Conservation (phyloP, 2,797 vertebrate species). For the Microchirus variegatus region DNA sequence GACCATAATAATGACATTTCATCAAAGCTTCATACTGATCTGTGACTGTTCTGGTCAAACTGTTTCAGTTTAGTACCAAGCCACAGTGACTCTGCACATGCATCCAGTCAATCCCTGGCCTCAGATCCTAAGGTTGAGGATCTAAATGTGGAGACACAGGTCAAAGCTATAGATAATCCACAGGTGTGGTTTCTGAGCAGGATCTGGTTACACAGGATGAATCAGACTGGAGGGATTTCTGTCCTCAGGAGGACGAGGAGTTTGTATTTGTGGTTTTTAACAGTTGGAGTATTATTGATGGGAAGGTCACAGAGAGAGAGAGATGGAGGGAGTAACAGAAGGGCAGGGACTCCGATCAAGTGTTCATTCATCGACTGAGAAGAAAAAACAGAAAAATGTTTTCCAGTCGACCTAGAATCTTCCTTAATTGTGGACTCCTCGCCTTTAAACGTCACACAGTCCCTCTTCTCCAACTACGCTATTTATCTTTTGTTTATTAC, state of each 20-base stretch:
- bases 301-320: conserved; percentile 7
- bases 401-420: conserved; percentile 68
- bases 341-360: conserved; percentile 44
- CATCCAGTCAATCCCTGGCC: background rate
- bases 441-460: conserved; percentile 56
- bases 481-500: conserved; percentile 72
- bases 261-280: conserved; percentile 12
- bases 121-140: background rate
- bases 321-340: conserved; percentile 3
- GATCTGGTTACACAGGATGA: conserved; percentile 27
- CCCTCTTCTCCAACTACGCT: conserved; percentile 44
- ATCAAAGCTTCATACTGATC: too few relatives aligned
- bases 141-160: background rate
- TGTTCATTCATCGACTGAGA: conserved; percentile 47
- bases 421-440: conserved; percentile 67
- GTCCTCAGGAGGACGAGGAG: conserved; percentile 10
- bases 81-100: too few relatives aligned
- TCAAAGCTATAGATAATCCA: background rate
- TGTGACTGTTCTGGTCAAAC: too few relatives aligned
- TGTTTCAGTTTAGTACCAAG: too few relatives aligned
- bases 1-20: too few relatives aligned
- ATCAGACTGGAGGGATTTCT: conserved; percentile 8
- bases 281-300: background rate
- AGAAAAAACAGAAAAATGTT: conserved; percentile 45
- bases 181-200: conserved; percentile 19